Percentiles rank a stretch among this genome's conserved stretches.
Conservation (phyloP, 2,888 invertebrate genomes). For the Acleris sparsana region DNA sequence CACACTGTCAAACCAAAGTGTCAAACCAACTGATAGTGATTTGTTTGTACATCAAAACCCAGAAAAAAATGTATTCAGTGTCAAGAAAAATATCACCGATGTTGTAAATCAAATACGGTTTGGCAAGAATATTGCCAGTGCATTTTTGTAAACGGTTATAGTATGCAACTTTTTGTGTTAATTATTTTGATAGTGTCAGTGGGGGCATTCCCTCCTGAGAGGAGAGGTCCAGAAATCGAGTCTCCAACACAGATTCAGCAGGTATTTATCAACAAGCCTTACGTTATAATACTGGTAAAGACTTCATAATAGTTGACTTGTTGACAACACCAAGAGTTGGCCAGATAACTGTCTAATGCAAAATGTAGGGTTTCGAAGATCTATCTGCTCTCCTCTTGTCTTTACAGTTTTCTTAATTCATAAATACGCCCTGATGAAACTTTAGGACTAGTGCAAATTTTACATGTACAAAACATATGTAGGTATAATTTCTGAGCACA, state of each 20-base stretch:
- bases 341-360: too few relatives aligned
- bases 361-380: too few relatives aligned
- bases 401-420: too few relatives aligned
- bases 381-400: too few relatives aligned
- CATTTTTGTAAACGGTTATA: constrained; percentile 48
- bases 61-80: constrained; percentile 56
- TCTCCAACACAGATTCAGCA: constrained; percentile 45
- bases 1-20: constrained; percentile 50
- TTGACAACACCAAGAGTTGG: too few relatives aligned
- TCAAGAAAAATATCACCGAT: constrained; percentile 50
- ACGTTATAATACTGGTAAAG: too few relatives aligned
- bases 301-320: too few relatives aligned
- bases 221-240: constrained; percentile 47
- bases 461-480: too few relatives aligned
- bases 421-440: too few relatives aligned
- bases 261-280: constrained; percentile 11
- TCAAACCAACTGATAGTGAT: constrained; percentile 58
- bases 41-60: constrained; percentile 60
- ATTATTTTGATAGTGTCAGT: constrained; percentile 64
- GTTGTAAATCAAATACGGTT: constrained; percentile 45
- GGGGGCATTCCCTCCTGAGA: constrained; percentile 60
- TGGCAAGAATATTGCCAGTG: constrained; percentile 57
- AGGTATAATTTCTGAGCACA: too few relatives aligned
- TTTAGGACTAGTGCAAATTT: too few relatives aligned
- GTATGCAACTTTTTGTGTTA: constrained; percentile 65